phyloP scores from a whole-genome alignment of 1,140 invertebrate genomes.

The Bactericera cockerelli region DNA sequence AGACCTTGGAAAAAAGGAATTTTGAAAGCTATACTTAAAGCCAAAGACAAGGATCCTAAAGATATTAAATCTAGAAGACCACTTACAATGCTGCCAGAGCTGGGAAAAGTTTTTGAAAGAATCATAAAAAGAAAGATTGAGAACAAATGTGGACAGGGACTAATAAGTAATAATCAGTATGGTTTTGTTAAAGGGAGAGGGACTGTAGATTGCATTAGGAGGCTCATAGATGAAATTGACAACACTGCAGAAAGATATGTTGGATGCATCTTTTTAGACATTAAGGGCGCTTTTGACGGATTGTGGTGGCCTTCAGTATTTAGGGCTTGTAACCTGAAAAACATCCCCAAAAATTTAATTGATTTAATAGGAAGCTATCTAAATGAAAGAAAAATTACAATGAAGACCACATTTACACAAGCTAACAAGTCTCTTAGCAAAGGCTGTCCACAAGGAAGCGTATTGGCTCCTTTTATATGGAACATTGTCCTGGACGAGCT shows the following conservation, averaged over 20 bases:
- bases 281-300: background rate
- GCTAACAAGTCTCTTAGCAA: background rate
- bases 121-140: background rate
- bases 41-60: background rate
- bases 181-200: background rate
- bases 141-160: background rate
- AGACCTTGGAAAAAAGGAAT: background rate
- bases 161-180: background rate
- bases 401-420: background rate
- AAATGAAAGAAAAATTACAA: background rate
- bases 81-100: background rate
- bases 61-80: slow-evolving; percentile 1
- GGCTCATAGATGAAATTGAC: background rate
- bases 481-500: slow-evolving; percentile 5
- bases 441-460: slow-evolving; percentile 1
- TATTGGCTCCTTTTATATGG: background rate
- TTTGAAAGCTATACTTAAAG: background rate
- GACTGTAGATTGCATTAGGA: background rate
- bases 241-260: background rate
- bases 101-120: background rate
- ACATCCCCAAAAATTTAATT: background rate
- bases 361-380: background rate
- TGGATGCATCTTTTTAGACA: background rate
- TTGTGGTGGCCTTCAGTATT: background rate
- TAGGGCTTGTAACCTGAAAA: background rate